Base-by-base conservation (phyloP, 2,113 vertebrate genomes). In the Gymnarchus niloticus region DNA sequence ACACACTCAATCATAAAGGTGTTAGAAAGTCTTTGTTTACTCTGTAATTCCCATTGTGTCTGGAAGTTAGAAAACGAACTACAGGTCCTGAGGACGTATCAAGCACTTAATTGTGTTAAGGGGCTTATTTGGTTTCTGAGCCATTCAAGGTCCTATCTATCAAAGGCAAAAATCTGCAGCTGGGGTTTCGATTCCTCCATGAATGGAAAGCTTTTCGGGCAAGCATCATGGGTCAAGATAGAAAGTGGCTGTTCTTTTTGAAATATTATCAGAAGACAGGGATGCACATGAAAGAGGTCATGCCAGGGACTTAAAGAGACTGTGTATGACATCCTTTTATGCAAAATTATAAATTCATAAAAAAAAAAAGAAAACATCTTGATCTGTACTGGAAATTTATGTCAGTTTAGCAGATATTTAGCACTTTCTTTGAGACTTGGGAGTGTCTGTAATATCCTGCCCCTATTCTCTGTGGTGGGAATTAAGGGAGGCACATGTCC, bases 321-420 rank as follows among this genome's bases (percentile, higher is more conserved):
- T 17, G 19, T 54, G 83, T 48, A 7, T 28, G n/a, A 0, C n/a
- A 37, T 2, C 25, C n/a, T 76, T n/a, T 76, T 76, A 37, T n/a
- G 48, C 19, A 49, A 28, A 85, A 76, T 54, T 19, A 21, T 5
- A 77, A 41, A 37, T 76, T 56, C 33, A 52, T 76, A 49, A 23
- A 83, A 78, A 78, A 41, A 25, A 52, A 52, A 87, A 89, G 87
- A 84, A 88, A 88, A 89, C 83, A 0, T 88, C 93, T 86, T 91
- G 91, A 87, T 95, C 91, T 90, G 90, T 92, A 91, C 92, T 93
- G 91, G 88, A 92, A 92, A 92, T 92, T 90, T 92, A 93, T 91
- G 92, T 87, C 82, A 54, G 86, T 86, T 80, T 87, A 93, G 89
- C 81, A 59, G 84, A 85, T 44, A 76, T 81, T 52, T 85, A 57